Base-by-base conservation (phyloP, 1,140 invertebrate genomes). In the Scaptomyza hsui region DNA sequence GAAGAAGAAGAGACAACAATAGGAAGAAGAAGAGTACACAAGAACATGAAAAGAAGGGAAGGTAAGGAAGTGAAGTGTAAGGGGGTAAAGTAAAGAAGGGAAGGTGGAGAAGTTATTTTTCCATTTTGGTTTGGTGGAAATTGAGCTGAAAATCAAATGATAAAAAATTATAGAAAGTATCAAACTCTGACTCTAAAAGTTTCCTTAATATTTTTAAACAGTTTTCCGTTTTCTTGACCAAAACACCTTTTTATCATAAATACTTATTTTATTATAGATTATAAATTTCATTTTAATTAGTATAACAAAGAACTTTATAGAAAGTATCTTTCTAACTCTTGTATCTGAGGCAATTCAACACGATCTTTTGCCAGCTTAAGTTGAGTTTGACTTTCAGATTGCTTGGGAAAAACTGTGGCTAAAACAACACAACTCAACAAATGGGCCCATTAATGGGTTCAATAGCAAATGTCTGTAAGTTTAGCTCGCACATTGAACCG, bases 401-500 rank as follows among this genome's bases (percentile, higher is more conserved):
- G 61, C 39, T 62, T 62, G 39, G 49, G 75, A 62, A 75, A 76
- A 75, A 67, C 37, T 42, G 18, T 13, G 48, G 13, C 76, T 52
- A 37, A 26, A 62, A 37, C n/a, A n/a, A n/a, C n/a, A n/a, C n/a
- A n/a, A n/a, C n/a, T n/a, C n/a, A 48, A 29, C 62, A 45, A 72
- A 72, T 44, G 56, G 37, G 37, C 60, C 60, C 65, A 86, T 80
- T 86, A 86, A 86, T 86, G 82, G 60, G 82, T 86, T 86, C 83
- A 88, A 86, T 89, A 89, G 81, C 74, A 63, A 80, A 74, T 86
- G 63, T 49, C 13, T 42, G 21, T 48, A 37, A 3, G 41, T n/a
- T 32, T 39, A 15, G 60, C 44, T 59, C 19, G 51, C 62, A 57
- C 62, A 65, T 65, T 57, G 62, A 56, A 65, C 42, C 42, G 49